Evolutionary conservation across 2,113 vertebrate species (phyloP).

Genomic region (Taurulus bubalis): DNA sequence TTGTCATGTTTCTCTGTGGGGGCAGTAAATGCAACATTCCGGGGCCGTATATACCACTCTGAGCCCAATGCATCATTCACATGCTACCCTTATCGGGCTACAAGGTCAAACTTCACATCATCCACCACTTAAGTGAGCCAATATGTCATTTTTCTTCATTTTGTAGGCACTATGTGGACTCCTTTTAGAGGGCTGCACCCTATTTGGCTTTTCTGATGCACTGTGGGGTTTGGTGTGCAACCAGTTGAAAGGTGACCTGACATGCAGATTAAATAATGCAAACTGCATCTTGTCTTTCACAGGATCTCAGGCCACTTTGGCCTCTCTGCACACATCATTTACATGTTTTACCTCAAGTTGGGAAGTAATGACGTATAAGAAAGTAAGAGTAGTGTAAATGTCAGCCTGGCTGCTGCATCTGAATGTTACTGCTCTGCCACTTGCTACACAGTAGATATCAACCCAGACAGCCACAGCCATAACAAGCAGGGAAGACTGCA

Average conservation of each 20-base stretch:
- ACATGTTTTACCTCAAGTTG: not conserved
- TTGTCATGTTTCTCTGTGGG: not conserved
- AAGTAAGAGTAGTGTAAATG: not conserved
- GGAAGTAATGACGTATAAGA: not conserved
- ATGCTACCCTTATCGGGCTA: not conserved
- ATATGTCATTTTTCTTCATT: too few relatives aligned
- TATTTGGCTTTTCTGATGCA: not conserved
- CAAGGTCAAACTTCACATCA: not conserved
- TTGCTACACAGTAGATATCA: not conserved
- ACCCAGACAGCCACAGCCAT: not conserved
- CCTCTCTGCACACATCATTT: not conserved
- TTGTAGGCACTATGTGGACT: too few relatives aligned
- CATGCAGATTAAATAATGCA: not conserved
- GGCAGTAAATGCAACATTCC: not conserved
- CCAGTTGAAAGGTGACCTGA: not conserved
- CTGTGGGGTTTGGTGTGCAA: not conserved
- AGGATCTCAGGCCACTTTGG: not conserved
- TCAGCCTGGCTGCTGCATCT: not conserved
- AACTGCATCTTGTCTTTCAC: not conserved
- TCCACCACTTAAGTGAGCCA: not conserved
- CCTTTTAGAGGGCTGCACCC: too few relatives aligned
- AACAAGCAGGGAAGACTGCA: conserved; percentile 1
- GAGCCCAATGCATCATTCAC: not conserved
- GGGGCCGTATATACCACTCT: too few relatives aligned
- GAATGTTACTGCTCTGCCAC: not conserved